Evolutionary conservation across 2,888 invertebrate genomes (phyloP).

Genomic region (Stenodema calcarata): DNA sequence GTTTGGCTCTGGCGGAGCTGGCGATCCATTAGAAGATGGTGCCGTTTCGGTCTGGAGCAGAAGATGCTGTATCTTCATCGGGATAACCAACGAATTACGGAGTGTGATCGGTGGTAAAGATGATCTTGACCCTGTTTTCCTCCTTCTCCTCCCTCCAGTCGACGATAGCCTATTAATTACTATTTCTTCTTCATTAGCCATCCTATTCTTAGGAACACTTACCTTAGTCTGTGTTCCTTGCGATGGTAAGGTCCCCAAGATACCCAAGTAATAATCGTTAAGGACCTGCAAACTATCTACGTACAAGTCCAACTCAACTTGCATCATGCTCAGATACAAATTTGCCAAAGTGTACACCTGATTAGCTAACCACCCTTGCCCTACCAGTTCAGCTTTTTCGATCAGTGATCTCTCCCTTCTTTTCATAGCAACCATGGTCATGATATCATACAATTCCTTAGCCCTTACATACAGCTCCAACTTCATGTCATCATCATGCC

Average conservation of each 20-base stretch:
- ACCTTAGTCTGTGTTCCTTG: slow-evolving; percentile 1
- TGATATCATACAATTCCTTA: slow-evolving; percentile 64
- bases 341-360: slow-evolving; percentile 64
- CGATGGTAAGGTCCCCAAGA: slow-evolving; percentile 41
- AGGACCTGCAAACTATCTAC: slow-evolving; percentile 62
- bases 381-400: slow-evolving; percentile 65
- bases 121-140: neutral
- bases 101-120: slow-evolving; percentile 3
- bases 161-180: neutral
- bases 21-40: neutral
- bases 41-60: neutral
- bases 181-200: slow-evolving; percentile 21
- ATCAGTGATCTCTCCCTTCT: slow-evolving; percentile 66
- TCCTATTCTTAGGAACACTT: neutral
- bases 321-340: slow-evolving; percentile 67
- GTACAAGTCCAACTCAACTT: slow-evolving; percentile 69
- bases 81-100: neutral
- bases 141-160: neutral
- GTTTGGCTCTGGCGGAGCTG: neutral
- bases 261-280: slow-evolving; percentile 63
- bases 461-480: slow-evolving; percentile 70
- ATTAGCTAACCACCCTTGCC: slow-evolving; percentile 66
- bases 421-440: slow-evolving; percentile 68
- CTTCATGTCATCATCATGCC: slow-evolving; percentile 67
- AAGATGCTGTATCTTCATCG: slow-evolving; percentile 4